A percentile compares a stretch with the other conserved stretches of the same genome.
phyloP scores from a whole-genome alignment of 2,888 invertebrate genomes.

The Eristalis pertinax region DNA sequence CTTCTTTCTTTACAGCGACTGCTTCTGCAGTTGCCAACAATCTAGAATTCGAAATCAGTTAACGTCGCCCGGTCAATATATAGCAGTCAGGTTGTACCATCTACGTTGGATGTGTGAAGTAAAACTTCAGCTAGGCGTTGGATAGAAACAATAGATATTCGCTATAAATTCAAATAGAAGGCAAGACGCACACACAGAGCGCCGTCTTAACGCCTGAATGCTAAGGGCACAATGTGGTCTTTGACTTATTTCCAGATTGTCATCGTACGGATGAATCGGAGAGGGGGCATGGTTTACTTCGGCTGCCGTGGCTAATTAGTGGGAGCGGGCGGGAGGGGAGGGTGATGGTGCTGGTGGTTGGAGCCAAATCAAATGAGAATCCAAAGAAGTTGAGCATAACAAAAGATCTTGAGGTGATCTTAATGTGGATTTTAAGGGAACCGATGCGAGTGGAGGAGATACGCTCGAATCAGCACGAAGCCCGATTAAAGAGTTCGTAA shows the following conservation, averaged over 20 bases:
- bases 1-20: constrained; percentile 29
- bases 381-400: constrained; percentile 54
- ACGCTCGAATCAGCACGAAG: constrained; percentile 64
- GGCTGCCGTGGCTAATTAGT: constrained; percentile 31
- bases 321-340: background rate
- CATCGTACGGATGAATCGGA: constrained; percentile 10
- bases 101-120: constrained; percentile 59
- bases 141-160: constrained; percentile 67
- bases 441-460: constrained; percentile 43
- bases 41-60: constrained; percentile 69
- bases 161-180: constrained; percentile 67
- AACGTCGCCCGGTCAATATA: constrained; percentile 59
- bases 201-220: constrained; percentile 70
- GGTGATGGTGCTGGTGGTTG: constrained; percentile 33
- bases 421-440: constrained; percentile 55
- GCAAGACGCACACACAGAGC: constrained; percentile 60
- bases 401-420: constrained; percentile 59
- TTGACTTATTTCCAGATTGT: constrained; percentile 67
- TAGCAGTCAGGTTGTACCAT: background rate
- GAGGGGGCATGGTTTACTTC: constrained; percentile 1
- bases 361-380: constrained; percentile 56
- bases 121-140: constrained; percentile 69
- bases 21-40: constrained; percentile 36
- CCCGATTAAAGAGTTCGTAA: constrained; percentile 37
- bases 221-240: constrained; percentile 62